Evolutionary conservation across 2,888 invertebrate species (phyloP), one percentile per base, ranked within the genome.

Genomic region (Ichneumon xanthorius): DNA sequence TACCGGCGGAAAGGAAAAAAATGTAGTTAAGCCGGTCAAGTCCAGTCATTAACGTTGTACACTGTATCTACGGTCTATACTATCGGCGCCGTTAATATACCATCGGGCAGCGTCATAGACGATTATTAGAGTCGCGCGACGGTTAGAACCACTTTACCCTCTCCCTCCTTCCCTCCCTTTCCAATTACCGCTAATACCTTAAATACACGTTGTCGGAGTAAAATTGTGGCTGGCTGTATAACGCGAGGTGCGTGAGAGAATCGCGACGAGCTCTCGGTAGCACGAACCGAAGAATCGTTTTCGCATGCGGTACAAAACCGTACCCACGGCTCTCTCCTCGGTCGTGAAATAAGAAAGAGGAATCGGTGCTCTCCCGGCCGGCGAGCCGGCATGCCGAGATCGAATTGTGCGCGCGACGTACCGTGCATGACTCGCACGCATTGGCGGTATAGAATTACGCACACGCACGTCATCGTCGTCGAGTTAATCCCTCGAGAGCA

Each of bases 151-250:
- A 30, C 45, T n/a, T 78, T 7, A 6, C 68, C 30, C 61, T 58
- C 72, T 14, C 71, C 67, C 45, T 50, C 50, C 50, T 58, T 67
- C 14, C 71, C 67, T 26, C 55, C 50, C 58, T 58, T 55, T 33
- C 67, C 40, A 85, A 85, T 85, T 79, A 76, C 71, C 19, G 40
- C 82, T 85, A 82, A 85, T 85, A 65, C 75, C 82, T 79, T 82
- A 80, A 82, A 76, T 80, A 80, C 82, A 82, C 76, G 82, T 82
- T 80, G 76, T 72, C 65, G 82, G 16, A 67, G 33, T 67, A 45
- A 80, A 79, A 81, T 82, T 82, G 77, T 33, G 19, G 26, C 48
- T 45, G 61, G 61, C 63, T 30, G 63, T 63, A 73, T 48, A 72
- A 33, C 63, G 63, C 33, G 33, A 63, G 63, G 30, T 79, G 82